Percentiles rank a stretch among this genome's conserved stretches.
These are phyloP conservation scores for Thera britannica DNA, from an alignment of 2,888 invertebrate species.

Conservation along the genomic window DNA sequence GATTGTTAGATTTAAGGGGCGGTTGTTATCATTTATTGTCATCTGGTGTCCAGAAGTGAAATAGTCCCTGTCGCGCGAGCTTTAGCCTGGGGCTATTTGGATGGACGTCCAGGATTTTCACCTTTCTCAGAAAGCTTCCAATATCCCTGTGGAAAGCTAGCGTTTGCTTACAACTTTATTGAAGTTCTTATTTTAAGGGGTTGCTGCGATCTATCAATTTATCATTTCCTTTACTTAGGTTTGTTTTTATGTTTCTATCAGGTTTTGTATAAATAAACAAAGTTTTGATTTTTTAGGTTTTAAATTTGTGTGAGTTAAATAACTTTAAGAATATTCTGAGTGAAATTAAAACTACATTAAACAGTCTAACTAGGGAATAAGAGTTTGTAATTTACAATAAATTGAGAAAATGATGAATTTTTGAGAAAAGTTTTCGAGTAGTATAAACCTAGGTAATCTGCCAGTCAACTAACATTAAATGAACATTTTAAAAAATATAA, in stretches of 20 bases:
- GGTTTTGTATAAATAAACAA: not conserved
- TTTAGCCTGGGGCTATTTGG: constrained; percentile 43
- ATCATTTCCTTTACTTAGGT: not conserved
- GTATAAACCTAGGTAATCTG: not conserved
- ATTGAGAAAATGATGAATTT: not conserved
- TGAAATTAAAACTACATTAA: not conserved
- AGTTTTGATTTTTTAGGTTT: no score
- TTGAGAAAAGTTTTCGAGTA: not conserved
- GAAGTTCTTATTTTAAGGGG: constrained; percentile 1
- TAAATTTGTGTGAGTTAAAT: no score
- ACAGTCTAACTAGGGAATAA: not conserved
- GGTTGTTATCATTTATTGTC: no score
- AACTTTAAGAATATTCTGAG: not conserved
- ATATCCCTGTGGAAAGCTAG: constrained; percentile 29
- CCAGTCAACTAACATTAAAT: not conserved
- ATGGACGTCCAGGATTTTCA: constrained; percentile 40
- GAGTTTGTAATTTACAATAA: not conserved
- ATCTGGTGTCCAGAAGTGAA: constrained; percentile 2
- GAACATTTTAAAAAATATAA: not conserved
- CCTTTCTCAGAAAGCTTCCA: constrained; percentile 31
- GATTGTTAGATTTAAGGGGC: no score
- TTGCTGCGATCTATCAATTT: no score
- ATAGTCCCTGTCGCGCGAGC: constrained; percentile 8
- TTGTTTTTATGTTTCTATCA: not conserved
- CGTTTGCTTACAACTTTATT: constrained; percentile 11